phyloP scores from a whole-genome alignment of 2,113 vertebrate genomes.

The Furnarius figulus region DNA sequence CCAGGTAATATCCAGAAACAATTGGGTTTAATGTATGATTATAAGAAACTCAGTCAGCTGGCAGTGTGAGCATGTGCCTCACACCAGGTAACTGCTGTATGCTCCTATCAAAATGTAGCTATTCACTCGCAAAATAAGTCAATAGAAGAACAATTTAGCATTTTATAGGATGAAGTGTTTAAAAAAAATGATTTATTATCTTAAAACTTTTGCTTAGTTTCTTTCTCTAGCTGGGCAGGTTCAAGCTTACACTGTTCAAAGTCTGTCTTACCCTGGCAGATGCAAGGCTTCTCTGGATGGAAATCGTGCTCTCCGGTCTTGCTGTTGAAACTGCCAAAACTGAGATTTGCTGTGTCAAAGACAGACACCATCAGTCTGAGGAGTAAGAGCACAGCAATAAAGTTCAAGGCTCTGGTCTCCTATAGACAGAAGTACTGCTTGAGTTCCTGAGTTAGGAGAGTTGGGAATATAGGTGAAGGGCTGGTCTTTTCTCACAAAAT shows the following conservation, averaged over 20 bases:
- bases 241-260: neutral
- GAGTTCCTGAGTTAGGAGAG: neutral
- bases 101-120: neutral
- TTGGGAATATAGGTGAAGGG: neutral
- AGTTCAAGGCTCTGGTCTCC: neutral
- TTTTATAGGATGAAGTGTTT: neutral
- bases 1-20: neutral
- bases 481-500: neutral
- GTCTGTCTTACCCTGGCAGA: neutral
- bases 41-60: neutral
- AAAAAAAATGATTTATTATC: neutral
- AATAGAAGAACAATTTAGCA: neutral
- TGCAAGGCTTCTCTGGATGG: neutral
- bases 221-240: neutral
- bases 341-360: neutral
- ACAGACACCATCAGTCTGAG: neutral
- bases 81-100: neutral
- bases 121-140: neutral
- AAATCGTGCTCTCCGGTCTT: neutral
- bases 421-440: neutral
- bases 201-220: neutral
- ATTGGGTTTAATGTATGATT: neutral
- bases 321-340: neutral
- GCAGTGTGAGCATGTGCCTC: neutral
- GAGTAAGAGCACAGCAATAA: neutral